Evolutionary conservation across 2,113 vertebrate species (phyloP).

Genomic region (Thalassarche chlororhynchos): DNA sequence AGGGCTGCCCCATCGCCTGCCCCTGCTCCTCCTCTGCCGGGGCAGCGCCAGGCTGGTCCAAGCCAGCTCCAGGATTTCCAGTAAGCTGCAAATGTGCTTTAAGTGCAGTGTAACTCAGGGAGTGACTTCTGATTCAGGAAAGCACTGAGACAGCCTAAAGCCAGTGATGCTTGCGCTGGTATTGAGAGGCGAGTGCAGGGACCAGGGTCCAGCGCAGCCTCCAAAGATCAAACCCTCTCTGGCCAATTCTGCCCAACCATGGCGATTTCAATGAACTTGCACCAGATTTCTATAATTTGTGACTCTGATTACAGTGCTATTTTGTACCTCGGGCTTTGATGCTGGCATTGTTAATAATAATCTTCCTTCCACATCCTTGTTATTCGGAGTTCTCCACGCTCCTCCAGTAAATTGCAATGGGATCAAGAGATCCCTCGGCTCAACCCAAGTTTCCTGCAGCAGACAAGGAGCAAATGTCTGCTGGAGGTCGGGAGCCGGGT

Average conservation of each 20-base stretch:
- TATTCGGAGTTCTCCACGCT: background rate
- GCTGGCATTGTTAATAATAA: background rate
- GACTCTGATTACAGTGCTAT: background rate
- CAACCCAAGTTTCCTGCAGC: background rate
- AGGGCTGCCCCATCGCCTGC: background rate
- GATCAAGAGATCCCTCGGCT: background rate
- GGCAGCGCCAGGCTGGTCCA: fast-evolving
- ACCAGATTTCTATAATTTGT: background rate
- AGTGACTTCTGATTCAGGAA: background rate
- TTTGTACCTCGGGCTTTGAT: background rate
- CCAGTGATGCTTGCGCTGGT: fast-evolving
- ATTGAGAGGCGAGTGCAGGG: background rate
- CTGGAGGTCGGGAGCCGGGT: background rate
- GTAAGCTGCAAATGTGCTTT: background rate
- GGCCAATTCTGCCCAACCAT: background rate
- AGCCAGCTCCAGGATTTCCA: background rate
- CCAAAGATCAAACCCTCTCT: background rate
- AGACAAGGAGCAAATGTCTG: background rate
- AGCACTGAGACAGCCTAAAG: background rate
- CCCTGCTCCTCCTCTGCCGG: background rate
- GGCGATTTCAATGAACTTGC: background rate
- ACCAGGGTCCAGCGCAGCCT: background rate
- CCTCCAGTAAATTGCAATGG: background rate
- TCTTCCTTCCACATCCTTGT: background rate
- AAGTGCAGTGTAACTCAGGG: background rate